Base-by-base conservation (phyloP, 2,888 invertebrate genomes). In the Temnothorax unifasciatus region DNA sequence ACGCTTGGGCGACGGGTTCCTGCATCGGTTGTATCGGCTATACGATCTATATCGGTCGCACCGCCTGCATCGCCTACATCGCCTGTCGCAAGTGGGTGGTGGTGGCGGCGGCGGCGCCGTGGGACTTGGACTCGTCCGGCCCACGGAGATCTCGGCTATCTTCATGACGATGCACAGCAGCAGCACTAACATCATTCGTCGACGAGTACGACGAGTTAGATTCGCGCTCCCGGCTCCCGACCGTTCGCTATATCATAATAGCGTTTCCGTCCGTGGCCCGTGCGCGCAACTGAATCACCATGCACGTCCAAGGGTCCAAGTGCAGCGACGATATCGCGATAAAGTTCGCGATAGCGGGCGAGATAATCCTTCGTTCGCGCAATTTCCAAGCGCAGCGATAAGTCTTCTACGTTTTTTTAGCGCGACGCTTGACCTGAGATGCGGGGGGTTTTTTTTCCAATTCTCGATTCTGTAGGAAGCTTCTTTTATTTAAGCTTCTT, bases 81-180 rank as follows among this genome's bases (percentile, higher is more conserved):
- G 64, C 41, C 64, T 25, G 84, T 90, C 90, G 90, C 88, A 93
- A 85, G 90, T 92, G 71, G 92, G 88, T 85, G 91, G 90, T 71
- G 92, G 87, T 47, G 92, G 91, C 47, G 92, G 91, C 87, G 90
- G 90, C 75, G 86, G 82, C 81, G 92, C 90, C 71, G 92, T 87
- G 81, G 92, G 90, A 86, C 90, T 87, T 81, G 92, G 90, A 86
- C 90, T 93, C 41, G 82, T 85, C 73, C 92, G 93, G 86, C 93
- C 94, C 91, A 93, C 92, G 76, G 96, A 96, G 92, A 96, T 95
- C 94, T 96, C 96, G 92, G 96, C 95, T 93, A 96, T 95, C 95
- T 96, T 96, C 96, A 96, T 96, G 95, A 96, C 96, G 94, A 96
- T 95, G 94, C 96, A 96, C 95, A 96, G 93, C 89, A 95, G 91